Percentiles rank a stretch among this genome's conserved stretches.
These are phyloP conservation scores for Choloepus didactylus DNA, from an alignment of 2,797 vertebrate genomes.

Conservation along the genomic window DNA sequence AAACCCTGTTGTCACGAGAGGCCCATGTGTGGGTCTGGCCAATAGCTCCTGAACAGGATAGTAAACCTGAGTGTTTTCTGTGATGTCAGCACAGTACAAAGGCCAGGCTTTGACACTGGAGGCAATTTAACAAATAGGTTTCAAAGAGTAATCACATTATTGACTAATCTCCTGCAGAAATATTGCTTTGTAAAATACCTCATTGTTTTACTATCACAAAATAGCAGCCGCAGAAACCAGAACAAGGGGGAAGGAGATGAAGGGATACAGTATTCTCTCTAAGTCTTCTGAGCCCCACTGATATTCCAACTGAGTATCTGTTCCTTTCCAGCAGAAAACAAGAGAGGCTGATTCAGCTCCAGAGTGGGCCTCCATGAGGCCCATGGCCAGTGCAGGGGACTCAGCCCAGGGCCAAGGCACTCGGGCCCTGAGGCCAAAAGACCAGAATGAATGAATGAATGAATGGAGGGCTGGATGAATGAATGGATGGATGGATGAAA, in stretches of 20 bases:
- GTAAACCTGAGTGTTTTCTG: constrained; percentile 94
- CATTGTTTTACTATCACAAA: constrained; percentile 88
- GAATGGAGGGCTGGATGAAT: neutral
- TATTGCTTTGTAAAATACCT: constrained; percentile 88
- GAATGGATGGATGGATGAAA: too few species aligned
- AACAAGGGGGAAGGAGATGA: constrained; percentile 72
- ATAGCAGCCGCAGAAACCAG: constrained; percentile 88
- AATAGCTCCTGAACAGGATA: constrained; percentile 92
- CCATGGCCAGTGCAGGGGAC: too few species aligned
- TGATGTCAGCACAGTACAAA: constrained; percentile 92
- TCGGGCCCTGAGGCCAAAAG: neutral
- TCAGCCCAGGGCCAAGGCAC: neutral
- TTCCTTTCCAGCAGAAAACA: neutral
- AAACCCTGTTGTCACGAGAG: constrained; percentile 93
- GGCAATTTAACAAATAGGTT: constrained; percentile 93
- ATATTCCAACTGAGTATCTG: neutral
- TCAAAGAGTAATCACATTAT: constrained; percentile 91
- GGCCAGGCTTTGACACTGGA: constrained; percentile 90
- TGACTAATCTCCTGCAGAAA: constrained; percentile 89
- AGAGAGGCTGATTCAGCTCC: neutral
- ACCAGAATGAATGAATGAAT: neutral
- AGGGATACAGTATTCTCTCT: neutral
- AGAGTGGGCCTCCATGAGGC: neutral
- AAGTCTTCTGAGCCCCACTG: neutral
- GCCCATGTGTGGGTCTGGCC: constrained; percentile 93